Percentiles rank a stretch among this genome's conserved stretches.
Conservation (phyloP, 2,888 invertebrate species). For the Podotricha telesiphe region DNA sequence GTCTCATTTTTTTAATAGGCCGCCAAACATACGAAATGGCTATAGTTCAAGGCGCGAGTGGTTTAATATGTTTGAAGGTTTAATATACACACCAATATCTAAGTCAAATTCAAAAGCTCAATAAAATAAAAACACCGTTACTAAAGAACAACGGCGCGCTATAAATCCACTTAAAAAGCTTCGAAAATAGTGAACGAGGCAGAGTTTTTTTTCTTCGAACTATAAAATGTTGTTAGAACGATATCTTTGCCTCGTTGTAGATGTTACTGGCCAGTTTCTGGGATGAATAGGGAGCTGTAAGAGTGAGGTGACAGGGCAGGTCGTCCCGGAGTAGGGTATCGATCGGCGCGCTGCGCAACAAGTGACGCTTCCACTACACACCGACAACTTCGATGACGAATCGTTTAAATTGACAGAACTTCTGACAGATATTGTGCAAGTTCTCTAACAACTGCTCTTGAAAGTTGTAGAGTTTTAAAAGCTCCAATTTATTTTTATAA, state of each 20-base stretch:
- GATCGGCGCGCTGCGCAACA: conserved; percentile 77
- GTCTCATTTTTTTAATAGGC: too few relatives aligned
- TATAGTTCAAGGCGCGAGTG: too few relatives aligned
- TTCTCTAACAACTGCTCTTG: not conserved
- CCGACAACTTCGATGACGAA: conserved; percentile 30
- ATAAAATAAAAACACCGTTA: not conserved
- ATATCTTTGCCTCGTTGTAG: conserved; percentile 10
- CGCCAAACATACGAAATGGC: too few relatives aligned
- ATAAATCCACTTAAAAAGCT: conserved; percentile 10
- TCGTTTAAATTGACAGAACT: conserved; percentile 18
- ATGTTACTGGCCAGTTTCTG: conserved; percentile 34
- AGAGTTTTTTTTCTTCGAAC: not conserved
- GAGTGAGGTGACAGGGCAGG: conserved; percentile 49
- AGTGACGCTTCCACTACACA: conserved; percentile 57
- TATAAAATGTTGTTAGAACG: conserved; percentile 12
- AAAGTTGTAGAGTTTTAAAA: not conserved
- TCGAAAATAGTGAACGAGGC: not conserved
- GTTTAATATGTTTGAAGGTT: too few relatives aligned
- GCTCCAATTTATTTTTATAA: not conserved
- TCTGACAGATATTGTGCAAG: conserved; percentile 11
- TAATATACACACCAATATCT: not conserved
- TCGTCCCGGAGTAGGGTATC: conserved; percentile 58
- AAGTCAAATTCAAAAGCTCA: not conserved
- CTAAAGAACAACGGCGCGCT: not conserved
- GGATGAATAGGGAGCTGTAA: conserved; percentile 51